Base-by-base conservation (phyloP, 1,140 invertebrate genomes). In the Drosophila subobscura region DNA sequence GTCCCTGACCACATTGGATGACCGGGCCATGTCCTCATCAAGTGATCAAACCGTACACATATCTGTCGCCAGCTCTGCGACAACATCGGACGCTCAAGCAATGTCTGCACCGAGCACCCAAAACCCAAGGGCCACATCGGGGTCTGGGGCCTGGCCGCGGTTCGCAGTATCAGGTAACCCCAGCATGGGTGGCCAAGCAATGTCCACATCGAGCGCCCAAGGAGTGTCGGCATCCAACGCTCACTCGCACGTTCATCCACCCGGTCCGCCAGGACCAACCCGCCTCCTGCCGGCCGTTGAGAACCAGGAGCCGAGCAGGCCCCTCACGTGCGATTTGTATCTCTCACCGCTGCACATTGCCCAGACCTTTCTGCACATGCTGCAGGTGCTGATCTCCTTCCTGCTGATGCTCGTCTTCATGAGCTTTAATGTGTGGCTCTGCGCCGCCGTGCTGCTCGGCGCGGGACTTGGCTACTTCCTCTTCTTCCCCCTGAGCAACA, bases 321-420 rank as follows among this genome's bases (percentile, higher is more conserved):
- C 33, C 10, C 12, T 37, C 10, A 37, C 33, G 33, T 12, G 33
- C 10, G 33, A 27, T 8, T 10, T 44, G 0, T 75, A 67, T 47
- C 25, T 66, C 1, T 42, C 58, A 5, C 20, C 29, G 14, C 46
- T 66, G 72, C 97, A 99, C 90, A 90, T 95, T 5, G 92, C 95
- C 29, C 98, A 99, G 92, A 98, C 98, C 2, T 70, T 95, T 1
- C 93, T 99, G 1, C 97, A 99, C 91, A 94, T 98, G 72, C 56
- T 99, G 0, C 98, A 99, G 92, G 95, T 99, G 29, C 94, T 96
- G 2, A 92, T 98, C 33, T 97, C 97, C 7, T 99, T 97, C 96
- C 12, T 98, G 77, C 94, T 99, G 20, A 99, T 99, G 98, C 93
- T 99, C 91, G 96, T 99, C 58, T 99, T 99, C 92, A 99, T 99